Percentiles rank a stretch among this genome's conserved stretches.
These are phyloP conservation scores for Cryptotis parvus DNA, from an alignment of 2,113 vertebrate species.

Conservation along the genomic window DNA sequence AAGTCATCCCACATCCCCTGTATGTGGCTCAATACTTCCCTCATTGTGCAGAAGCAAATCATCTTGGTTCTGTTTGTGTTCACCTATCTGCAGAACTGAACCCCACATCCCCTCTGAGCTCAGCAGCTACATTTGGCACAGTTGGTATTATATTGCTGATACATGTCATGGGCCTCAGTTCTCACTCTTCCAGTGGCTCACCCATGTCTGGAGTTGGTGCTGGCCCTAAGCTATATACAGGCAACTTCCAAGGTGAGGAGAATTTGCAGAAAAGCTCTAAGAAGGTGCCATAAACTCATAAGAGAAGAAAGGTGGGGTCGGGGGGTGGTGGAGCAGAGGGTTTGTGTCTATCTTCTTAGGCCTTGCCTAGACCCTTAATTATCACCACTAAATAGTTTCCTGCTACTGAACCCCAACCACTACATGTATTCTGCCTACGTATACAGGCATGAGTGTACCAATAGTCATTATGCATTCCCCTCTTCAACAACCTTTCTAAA, in stretches of 20 bases:
- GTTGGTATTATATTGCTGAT: neutral
- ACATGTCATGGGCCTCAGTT: neutral
- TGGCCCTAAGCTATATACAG: no score
- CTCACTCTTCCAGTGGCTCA: neutral
- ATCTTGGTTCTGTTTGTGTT: rapidly evolving
- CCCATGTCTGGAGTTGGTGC: no score
- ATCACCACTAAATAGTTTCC: neutral
- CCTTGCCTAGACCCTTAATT: neutral
- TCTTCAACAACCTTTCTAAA: neutral
- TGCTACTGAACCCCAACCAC: neutral
- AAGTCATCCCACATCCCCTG: neutral
- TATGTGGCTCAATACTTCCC: neutral
- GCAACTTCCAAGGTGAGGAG: neutral
- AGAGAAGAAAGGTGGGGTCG: neutral
- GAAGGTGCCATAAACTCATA: no score
- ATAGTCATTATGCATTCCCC: no score
- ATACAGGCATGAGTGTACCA: rapidly evolving
- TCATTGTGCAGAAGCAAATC: neutral
- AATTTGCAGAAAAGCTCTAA: neutral
- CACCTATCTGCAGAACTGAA: no score
- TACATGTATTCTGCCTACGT: no score
- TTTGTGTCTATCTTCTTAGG: neutral
- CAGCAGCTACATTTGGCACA: neutral
- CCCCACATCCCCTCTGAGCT: neutral
- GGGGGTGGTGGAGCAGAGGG: no score